Conservation (phyloP, 2,888 invertebrate species). For the Muscina levida region DNA sequence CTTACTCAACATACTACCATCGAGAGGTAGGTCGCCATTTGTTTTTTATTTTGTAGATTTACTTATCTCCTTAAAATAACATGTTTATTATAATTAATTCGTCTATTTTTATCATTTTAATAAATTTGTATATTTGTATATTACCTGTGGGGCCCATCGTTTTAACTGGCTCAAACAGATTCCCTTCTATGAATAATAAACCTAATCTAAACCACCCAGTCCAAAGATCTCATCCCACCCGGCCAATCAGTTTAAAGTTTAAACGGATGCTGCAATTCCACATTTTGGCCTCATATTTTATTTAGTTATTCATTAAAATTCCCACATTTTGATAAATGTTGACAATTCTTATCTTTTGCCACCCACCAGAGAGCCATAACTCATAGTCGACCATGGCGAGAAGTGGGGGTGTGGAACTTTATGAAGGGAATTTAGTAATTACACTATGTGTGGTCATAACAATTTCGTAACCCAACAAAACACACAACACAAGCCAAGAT, state of each 20-base stretch:
- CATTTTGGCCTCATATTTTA: slow-evolving; percentile 37
- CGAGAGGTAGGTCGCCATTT: too few relatives aligned
- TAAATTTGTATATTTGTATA: too few relatives aligned
- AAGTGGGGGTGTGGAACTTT: neutral
- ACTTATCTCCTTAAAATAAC: too few relatives aligned
- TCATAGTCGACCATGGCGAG: slow-evolving; percentile 23
- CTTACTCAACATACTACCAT: too few relatives aligned
- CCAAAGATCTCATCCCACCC: too few relatives aligned
- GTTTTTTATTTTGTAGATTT: too few relatives aligned
- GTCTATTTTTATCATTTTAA: too few relatives aligned
- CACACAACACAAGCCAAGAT: neutral
- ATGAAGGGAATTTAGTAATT: slow-evolving; percentile 52
- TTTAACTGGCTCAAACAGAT: too few relatives aligned
- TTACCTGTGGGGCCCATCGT: too few relatives aligned
- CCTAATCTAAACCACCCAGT: too few relatives aligned
- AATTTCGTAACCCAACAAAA: slow-evolving; percentile 37
- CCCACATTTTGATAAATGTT: slow-evolving; percentile 60
- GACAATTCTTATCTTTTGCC: slow-evolving; percentile 53
- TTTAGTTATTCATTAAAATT: slow-evolving; percentile 45
- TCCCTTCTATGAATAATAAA: too few relatives aligned
- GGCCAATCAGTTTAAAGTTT: neutral
- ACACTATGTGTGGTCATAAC: slow-evolving; percentile 56
- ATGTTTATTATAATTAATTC: too few relatives aligned
- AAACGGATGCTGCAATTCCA: slow-evolving; percentile 18
- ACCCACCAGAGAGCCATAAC: slow-evolving; percentile 40